Conservation (phyloP, 2,888 invertebrate species). For the Poecilus cupreus region DNA sequence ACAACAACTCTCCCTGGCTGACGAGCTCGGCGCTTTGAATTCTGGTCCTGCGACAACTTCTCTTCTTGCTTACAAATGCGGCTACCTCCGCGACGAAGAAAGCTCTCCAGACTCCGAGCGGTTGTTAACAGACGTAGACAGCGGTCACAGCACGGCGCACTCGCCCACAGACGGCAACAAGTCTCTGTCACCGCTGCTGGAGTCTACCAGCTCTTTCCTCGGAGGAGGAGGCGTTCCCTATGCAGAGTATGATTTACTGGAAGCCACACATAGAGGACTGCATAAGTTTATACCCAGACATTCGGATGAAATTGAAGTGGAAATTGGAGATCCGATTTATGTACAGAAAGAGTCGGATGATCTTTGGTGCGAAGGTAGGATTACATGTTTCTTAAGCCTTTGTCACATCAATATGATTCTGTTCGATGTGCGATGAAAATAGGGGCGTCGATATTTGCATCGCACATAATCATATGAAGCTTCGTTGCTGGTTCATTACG, state of each 20-base stretch:
- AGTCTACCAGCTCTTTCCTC: slow-evolving; percentile 77
- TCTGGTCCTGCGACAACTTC: slow-evolving; percentile 68
- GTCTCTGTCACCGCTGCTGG: slow-evolving; percentile 83
- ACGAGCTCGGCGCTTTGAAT: slow-evolving; percentile 75
- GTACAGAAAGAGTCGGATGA: slow-evolving; percentile 98
- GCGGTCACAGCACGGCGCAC: slow-evolving; percentile 93
- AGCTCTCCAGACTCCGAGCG: slow-evolving; percentile 91
- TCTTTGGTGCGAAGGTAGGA: slow-evolving; percentile 95
- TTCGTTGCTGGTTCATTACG: too few relatives aligned
- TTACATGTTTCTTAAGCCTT: too few relatives aligned
- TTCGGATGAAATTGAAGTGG: slow-evolving; percentile 95
- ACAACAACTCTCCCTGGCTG: slow-evolving; percentile 81
- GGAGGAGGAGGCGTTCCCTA: slow-evolving; percentile 86
- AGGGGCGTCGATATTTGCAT: too few relatives aligned
- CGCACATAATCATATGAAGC: too few relatives aligned
- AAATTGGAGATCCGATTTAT: slow-evolving; percentile 97
- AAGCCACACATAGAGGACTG: slow-evolving; percentile 95
- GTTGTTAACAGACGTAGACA: slow-evolving; percentile 87
- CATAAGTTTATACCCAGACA: slow-evolving; percentile 97
- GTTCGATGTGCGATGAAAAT: too few relatives aligned
- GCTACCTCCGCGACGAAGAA: slow-evolving; percentile 86
- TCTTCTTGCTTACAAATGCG: slow-evolving; percentile 83
- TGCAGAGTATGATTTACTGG: slow-evolving; percentile 78
- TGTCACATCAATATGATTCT: too few relatives aligned
- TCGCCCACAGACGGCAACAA: slow-evolving; percentile 91